Evolutionary conservation across 2,888 invertebrate species (phyloP), one percentile per base, ranked within the genome.

Genomic region (Amphipyra tragopoginis): DNA sequence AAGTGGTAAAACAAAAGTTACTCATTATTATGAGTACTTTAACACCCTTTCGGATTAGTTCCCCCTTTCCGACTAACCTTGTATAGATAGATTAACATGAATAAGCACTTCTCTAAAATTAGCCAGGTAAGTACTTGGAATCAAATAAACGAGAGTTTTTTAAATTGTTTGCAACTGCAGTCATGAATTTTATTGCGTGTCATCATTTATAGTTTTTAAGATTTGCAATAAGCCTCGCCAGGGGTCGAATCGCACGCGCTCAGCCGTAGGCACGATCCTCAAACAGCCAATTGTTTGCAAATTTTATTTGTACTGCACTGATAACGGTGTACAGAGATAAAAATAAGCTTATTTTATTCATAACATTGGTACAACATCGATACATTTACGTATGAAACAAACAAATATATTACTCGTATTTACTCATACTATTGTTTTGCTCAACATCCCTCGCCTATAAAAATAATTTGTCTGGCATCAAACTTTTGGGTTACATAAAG

Each of bases 261-360:
- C 79, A 71, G 70, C 83, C 63, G 74, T 80, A 79, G 84, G 87
- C 91, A 91, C 91, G 92, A 88, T 82, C 86, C 71, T 75, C 87
- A 91, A 92, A 92, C 86, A 91, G 65, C 61, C 74, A 82, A 82
- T 79, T 87, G 85, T 86, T 87, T 84, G 80, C 79, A 70, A 80
- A 76, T 85, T 84, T 84, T 80, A 81, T 88, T 84, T 83, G 71
- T 65, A 60, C 65, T 77, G 68, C 67, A 77, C 54, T 75, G 80
- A 65, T 81, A 79, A 54, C 70, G 48, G 64, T 70, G 14, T 61
- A 64, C 40, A 69, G 65, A 66, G 70, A 80, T 79, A 65, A 77
- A 77, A 75, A 64, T 72, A 71, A 82, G 52, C 68, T 55, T 42
- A 13, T 55, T 62, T 70, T 51, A 62, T 60, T 29, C 48, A 10